Base-by-base conservation (phyloP, 92 coral and sea anemone species). In the Parazoanthus atlanticus region DNA sequence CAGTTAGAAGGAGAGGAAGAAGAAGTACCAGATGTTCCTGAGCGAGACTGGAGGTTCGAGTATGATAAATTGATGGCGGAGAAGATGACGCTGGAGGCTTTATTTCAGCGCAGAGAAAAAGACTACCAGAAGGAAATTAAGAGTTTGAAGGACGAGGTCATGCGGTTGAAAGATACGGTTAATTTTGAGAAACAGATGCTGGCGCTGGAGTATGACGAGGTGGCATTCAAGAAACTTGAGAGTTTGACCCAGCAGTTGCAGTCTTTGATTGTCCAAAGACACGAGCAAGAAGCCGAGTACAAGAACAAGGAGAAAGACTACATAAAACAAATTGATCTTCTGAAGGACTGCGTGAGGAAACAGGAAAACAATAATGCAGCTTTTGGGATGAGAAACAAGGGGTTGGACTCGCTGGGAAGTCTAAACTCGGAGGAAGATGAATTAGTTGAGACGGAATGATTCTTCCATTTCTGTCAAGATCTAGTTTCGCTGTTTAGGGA, bases 101-200 rank as follows among this genome's bases (percentile, higher is more conserved):
- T 95, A 36, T 95, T 92, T 82, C 96, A 95, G 76, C 86, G 91
- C 64, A 86, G 90, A 26, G 96, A 95, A 66, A 92, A 91, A 32
- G 95, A 93, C 46, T 95, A 86, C 86, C 90, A 92, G 31, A 94
- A 90, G 32, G 98, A 95, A 26, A 86, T 93, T 74, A 81, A 65
- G 28, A 92, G 91, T 33, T 90, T 93, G 81, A 93, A 90, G 77
- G 94, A 93, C 30, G 98, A 95, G 89, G 94, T 93, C 23, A 84
- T 90, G 67, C 92, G 91, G 81, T 91, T 95, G 66, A 91, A 94
- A 47, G 96, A 93, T 80, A 92, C 94, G 7, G 86, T 95, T 40
- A 93, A 94, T 73, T 89, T 95, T 73, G 98, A 95, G 80, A 87
- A 95, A 33, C 94, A 95, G 87, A 94, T 95, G 89, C 85, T 95